Conservation (phyloP, 2,797 vertebrate species). For the Manis pentadactyla region DNA sequence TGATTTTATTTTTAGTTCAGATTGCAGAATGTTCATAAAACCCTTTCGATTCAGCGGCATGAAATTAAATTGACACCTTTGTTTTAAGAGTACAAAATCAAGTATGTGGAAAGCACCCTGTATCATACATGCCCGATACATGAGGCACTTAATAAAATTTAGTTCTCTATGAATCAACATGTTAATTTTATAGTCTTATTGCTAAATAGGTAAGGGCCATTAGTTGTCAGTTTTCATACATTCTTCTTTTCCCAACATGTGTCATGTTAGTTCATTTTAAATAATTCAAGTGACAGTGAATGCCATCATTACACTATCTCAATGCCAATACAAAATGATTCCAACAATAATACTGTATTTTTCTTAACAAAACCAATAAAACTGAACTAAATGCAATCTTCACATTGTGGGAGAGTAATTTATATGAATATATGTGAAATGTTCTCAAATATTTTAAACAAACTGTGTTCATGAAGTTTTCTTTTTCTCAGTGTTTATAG, state of each 20-base stretch:
- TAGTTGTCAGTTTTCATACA: not conserved
- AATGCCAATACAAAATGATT: not conserved
- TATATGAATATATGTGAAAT: slow-evolving; percentile 45
- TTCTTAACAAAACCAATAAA: slow-evolving; percentile 33
- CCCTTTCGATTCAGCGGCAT: not conserved
- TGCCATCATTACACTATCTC: not conserved
- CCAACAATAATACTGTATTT: slow-evolving; percentile 30
- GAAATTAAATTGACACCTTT: not conserved
- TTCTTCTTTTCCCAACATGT: not conserved
- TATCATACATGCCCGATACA: not conserved
- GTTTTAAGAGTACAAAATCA: not conserved
- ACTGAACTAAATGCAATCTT: slow-evolving; percentile 32
- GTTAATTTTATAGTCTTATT: not conserved
- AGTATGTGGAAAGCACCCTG: not conserved
- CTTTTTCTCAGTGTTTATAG: slow-evolving; percentile 62
- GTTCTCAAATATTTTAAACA: slow-evolving; percentile 61
- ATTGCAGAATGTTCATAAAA: slow-evolving; percentile 6
- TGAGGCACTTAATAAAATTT: not conserved
- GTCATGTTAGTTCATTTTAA: not conserved
- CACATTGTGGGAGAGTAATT: not conserved
- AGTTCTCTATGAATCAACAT: not conserved
- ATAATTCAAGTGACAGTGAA: not conserved
- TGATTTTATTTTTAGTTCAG: slow-evolving; percentile 33
- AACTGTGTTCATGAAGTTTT: slow-evolving; percentile 29
- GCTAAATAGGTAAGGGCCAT: not conserved